phyloP scores from a whole-genome alignment of 2,113 vertebrate genomes.

The Chloroceryle aenea region DNA sequence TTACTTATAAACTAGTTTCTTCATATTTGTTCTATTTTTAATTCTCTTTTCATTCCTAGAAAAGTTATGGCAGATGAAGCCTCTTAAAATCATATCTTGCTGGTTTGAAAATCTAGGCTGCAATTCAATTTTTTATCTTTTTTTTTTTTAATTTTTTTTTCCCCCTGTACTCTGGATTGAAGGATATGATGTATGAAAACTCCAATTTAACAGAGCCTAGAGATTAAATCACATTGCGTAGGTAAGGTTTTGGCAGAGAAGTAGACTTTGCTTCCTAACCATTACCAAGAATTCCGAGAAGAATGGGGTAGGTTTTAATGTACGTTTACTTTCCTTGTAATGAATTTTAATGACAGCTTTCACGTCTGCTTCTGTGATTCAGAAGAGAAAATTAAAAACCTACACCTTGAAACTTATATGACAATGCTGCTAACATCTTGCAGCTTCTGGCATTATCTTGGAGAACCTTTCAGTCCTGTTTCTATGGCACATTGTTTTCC shows the following conservation, averaged over 20 bases:
- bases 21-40: background rate
- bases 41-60: background rate
- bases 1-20: conserved; percentile 15
- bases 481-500: conserved; percentile 74
- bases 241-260: conserved; percentile 55
- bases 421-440: conserved; percentile 59
- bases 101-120: conserved; percentile 22
- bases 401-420: conserved; percentile 65
- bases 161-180: background rate
- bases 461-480: conserved; percentile 68
- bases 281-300: conserved; percentile 35
- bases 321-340: conserved; percentile 69
- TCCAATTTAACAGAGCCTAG: background rate
- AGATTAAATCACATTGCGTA: conserved; percentile 14
- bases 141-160: background rate
- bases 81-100: background rate
- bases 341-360: conserved; percentile 78
- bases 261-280: conserved; percentile 27
- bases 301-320: conserved; percentile 59
- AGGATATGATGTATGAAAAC: background rate
- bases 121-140: background rate
- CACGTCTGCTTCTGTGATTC: conserved; percentile 52
- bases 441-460: conserved; percentile 69
- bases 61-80: background rate
- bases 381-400: conserved; percentile 73